A percentile compares a stretch with the other conserved stretches of the same genome.
These are phyloP conservation scores for Tapirus terrestris DNA, from an alignment of 2,113 vertebrate species.

Conservation along the genomic window DNA sequence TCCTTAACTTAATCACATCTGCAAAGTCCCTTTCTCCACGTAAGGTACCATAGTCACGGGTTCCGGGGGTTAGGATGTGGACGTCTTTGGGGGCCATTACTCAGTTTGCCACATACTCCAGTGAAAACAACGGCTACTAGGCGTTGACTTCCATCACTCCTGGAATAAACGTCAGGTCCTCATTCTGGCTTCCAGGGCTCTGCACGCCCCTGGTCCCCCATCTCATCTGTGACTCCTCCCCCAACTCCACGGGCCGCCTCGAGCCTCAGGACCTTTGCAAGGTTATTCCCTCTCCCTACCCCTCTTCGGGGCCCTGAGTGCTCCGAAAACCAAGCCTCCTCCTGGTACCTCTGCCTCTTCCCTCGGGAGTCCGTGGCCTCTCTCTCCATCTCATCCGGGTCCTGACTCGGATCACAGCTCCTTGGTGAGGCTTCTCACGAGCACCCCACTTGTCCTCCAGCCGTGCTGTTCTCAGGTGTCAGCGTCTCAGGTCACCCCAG, in stretches of 20 bases:
- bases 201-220: accelerated
- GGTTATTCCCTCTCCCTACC: neutral
- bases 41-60: neutral
- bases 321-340: no score
- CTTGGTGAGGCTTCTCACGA: no score
- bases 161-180: neutral
- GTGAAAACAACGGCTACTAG: neutral
- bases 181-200: neutral
- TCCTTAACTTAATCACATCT: accelerated
- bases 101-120: no score
- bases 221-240: neutral
- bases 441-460: accelerated
- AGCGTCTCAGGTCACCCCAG: accelerated
- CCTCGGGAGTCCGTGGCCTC: accelerated
- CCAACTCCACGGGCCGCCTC: neutral
- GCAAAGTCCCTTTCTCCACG: neutral
- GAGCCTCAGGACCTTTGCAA: neutral
- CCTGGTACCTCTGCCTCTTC: no score
- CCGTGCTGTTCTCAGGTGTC: neutral
- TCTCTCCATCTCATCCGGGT: accelerated
- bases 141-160: neutral
- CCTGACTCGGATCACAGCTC: accelerated
- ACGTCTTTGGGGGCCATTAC: neutral
- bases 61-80: neutral
- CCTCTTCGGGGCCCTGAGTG: no score